Evolutionary conservation across 2,113 vertebrate genomes (phyloP).

Genomic region (Myiagra hebetior): DNA sequence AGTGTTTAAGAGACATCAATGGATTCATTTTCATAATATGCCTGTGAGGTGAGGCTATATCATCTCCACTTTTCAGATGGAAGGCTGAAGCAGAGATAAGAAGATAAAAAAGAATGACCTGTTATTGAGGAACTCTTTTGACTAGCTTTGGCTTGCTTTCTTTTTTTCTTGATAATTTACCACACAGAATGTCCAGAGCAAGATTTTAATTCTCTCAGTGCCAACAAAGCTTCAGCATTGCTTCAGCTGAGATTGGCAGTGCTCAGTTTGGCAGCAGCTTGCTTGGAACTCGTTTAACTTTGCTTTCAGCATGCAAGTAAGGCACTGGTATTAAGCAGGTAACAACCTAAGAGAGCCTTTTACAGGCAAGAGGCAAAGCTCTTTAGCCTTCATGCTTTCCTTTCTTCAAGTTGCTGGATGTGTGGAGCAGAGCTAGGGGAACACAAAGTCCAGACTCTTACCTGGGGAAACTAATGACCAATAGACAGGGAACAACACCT

Average conservation of each 20-base stretch:
- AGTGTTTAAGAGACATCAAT: slow-evolving; percentile 27
- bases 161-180: background rate
- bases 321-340: background rate
- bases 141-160: background rate
- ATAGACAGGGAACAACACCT: background rate
- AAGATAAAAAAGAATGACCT: slow-evolving; percentile 24
- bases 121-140: background rate
- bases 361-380: background rate
- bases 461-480: background rate
- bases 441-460: background rate
- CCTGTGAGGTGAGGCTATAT: background rate
- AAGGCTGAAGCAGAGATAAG: slow-evolving; percentile 33
- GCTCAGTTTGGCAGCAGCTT: background rate
- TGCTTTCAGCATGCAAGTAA: background rate
- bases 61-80: background rate
- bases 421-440: background rate
- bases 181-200: background rate
- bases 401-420: background rate
- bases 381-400: background rate
- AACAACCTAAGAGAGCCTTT: background rate
- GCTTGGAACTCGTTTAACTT: background rate
- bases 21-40: slow-evolving; percentile 34
- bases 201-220: background rate
- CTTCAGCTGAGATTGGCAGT: background rate
- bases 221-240: background rate